phyloP scores from a whole-genome alignment of 2,888 invertebrate species.

The Nineta flava region DNA sequence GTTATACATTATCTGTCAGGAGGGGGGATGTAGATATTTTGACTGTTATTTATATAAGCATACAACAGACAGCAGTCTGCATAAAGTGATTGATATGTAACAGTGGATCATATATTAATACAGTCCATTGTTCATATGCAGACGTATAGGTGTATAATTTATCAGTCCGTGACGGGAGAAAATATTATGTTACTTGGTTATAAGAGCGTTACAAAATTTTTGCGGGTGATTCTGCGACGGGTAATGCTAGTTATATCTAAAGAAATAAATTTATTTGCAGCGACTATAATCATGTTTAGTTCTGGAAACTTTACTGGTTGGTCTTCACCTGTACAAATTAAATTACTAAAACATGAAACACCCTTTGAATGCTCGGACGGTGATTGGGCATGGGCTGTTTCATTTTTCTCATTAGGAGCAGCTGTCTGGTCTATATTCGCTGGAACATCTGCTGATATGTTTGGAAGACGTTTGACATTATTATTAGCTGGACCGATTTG shows the following conservation, averaged over 20 bases:
- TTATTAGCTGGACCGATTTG: conserved; percentile 34
- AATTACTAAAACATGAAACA: background rate
- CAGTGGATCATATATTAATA: too few species aligned
- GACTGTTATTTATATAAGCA: too few species aligned
- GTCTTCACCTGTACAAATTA: background rate
- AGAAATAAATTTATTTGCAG: background rate
- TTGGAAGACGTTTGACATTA: conserved; percentile 38
- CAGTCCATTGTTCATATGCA: too few species aligned
- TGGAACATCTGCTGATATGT: conserved; percentile 35
- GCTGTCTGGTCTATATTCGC: conserved; percentile 37
- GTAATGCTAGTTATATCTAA: background rate
- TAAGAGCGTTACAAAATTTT: too few species aligned
- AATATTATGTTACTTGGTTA: too few species aligned
- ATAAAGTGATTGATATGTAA: too few species aligned
- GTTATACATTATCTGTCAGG: background rate
- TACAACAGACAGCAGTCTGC: too few species aligned
- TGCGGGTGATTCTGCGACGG: too few species aligned
- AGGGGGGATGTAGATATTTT: too few species aligned
- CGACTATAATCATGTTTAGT: conserved; percentile 1
- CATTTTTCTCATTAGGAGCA: conserved; percentile 28
- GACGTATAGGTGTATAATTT: too few species aligned
- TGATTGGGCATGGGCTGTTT: conserved; percentile 1
- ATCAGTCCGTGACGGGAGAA: too few species aligned
- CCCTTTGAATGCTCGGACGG: background rate
- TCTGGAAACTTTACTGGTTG: background rate